Base-by-base conservation (phyloP, 2,797 vertebrate species). In the Enteromius anoplus region DNA sequence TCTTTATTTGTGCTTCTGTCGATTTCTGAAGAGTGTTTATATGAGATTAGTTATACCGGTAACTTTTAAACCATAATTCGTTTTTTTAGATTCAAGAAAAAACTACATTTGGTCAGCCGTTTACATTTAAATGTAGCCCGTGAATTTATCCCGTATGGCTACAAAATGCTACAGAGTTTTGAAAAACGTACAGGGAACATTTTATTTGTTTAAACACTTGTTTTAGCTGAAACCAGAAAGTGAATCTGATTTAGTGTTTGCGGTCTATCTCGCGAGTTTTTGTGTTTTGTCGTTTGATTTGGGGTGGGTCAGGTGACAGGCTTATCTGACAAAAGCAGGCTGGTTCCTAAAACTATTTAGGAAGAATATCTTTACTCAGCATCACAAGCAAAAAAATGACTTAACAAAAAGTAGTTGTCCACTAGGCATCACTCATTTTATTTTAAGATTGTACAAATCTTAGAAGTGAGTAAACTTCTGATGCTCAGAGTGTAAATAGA, bases 201-300 rank as follows among this genome's bases (percentile, higher is more conserved):
- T 23, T 69, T 40, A 40, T 6, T n/a, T 40, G 10, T n/a, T 69
- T 73, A 12, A 12, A 21, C 53, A 51, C 2, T 0, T 17, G 1
- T 5, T 5, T 2, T 51, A 51, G 5, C 4, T 72, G 2, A 49
- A 5, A 40, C 1, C 40, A 42, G 40, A 42, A 75, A n/a, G 5
- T 65, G 17, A 55, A n/a, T n/a, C 53, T 10, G 53, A 55, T 55
- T 21, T 9, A 55, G 2, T 21, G 19, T 53, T 53, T 53, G 17
- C 7, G 17, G 19, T 53, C 17, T 53, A 21, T 53, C 92, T 92
- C 90, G 88, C 92, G 94, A 92, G 94, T 94, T 95, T 95, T 95
- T 94, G 94, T 65, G 11, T 32, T 65, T 65, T 65, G n/a, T 49
- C 17, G 60, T 29, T 65, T 65, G 60, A 65, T 65, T 32, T 23